phyloP scores from a whole-genome alignment of 2,797 vertebrate genomes.

The Cuniculus paca region DNA sequence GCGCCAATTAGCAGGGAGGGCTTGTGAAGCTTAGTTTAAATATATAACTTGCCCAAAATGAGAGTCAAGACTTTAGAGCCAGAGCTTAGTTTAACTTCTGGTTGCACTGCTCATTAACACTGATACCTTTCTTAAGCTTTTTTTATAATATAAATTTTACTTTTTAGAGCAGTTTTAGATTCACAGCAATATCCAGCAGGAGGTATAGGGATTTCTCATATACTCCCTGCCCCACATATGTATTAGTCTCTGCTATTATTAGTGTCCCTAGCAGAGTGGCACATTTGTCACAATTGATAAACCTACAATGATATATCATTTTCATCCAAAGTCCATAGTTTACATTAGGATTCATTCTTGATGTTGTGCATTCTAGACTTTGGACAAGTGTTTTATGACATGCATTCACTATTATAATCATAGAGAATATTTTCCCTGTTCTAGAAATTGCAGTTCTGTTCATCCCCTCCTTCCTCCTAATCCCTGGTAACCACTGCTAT shows the following conservation, averaged over 20 bases:
- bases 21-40: background rate
- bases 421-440: background rate
- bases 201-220: background rate
- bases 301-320: background rate
- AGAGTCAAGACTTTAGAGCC: background rate
- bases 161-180: background rate
- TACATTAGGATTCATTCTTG: background rate
- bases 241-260: background rate
- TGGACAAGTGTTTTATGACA: background rate
- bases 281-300: background rate
- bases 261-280: background rate
- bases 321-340: background rate
- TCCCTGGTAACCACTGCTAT: background rate
- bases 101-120: background rate
- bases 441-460: background rate
- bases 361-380: background rate
- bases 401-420: background rate
- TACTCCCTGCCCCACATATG: background rate
- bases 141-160: background rate
- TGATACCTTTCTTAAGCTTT: background rate
- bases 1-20: too few species aligned
- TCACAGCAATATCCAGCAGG: background rate
- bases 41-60: background rate
- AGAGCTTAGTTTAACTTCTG: background rate
- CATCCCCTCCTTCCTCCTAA: background rate